Evolutionary conservation across 2,113 vertebrate species (phyloP), one percentile per base, ranked within the genome.

Genomic region (Egretta garzetta): DNA sequence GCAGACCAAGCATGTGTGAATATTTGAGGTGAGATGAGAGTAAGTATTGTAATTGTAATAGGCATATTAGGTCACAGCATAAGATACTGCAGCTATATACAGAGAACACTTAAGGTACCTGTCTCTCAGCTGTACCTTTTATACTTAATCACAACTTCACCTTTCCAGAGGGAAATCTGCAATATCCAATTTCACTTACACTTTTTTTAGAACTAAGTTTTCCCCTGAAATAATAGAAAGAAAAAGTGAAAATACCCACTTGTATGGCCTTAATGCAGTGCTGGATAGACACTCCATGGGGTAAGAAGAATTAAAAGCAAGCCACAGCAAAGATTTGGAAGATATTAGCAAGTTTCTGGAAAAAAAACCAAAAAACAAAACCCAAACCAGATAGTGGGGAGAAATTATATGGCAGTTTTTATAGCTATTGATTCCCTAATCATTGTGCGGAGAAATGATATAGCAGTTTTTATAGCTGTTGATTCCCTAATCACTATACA

Each of bases 1-100:
- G 59, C 59, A 73, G 43, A n/a, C 13, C 9, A 30, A 72, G 47
- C 49, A 27, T 0, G 0, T 6, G 14, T 1, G 1, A 81, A 55
- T 55, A 39, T 55, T 14, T 70, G 49, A 59, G n/a, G n/a, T 10
- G 45, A 80, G 35, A 79, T 16, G 18, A 68, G 17, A 37, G 15
- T 5, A 77, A 67, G 41, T 33, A 43, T 8, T 68, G n/a, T 43
- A 79, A 74, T 27, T 50, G 24, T 22, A 77, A 16, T 15, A 35
- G 41, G 11, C 22, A 4, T 35, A 17, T 63, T 14, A 39, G 59
- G 49, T 23, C 12, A 14, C 37, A 49, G 11, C 39, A 12, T 20
- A 77, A 76, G 32, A 81, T 24, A 37, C 30, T 76, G n/a, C n/a
- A 68, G 15, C 37, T 73, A 27, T 41, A 67, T 18, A 63, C 27